A percentile compares a stretch with the other conserved stretches of the same genome.
Conservation (phyloP, 2,797 vertebrate genomes). For the Toxotes lorentzi region DNA sequence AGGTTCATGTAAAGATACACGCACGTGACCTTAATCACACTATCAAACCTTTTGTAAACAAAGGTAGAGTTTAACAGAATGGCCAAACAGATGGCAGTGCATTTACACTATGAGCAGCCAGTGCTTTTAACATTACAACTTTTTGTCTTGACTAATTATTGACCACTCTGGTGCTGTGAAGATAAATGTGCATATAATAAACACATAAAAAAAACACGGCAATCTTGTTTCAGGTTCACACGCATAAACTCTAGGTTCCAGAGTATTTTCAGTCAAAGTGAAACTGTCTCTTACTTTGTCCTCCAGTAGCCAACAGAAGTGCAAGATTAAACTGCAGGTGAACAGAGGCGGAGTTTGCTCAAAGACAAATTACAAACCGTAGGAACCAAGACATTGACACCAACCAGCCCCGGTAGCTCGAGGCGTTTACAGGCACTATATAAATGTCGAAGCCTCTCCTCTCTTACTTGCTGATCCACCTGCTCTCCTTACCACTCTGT, state of each 20-base stretch:
- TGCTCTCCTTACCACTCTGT: not conserved
- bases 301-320: accelerated
- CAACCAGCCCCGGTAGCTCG: not conserved
- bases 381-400: not conserved
- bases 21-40: not conserved
- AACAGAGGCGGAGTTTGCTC: not conserved
- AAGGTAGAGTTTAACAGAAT: not conserved
- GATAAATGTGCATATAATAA: not conserved
- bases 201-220: not conserved
- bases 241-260: not conserved
- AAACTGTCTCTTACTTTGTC: not conserved
- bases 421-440: constrained; percentile 5
- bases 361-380: not conserved
- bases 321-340: not conserved
- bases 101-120: not conserved
- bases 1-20: not conserved
- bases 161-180: not conserved
- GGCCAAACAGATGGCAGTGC: not conserved
- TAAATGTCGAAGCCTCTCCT: accelerated
- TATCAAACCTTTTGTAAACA: not conserved
- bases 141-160: constrained; percentile 10
- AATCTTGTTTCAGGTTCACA: not conserved
- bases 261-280: not conserved
- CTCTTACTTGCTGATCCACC: not conserved
- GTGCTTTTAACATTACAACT: too few relatives aligned